phyloP scores from a whole-genome alignment of 2,888 invertebrate genomes.

The Phymatocera aterrima region DNA sequence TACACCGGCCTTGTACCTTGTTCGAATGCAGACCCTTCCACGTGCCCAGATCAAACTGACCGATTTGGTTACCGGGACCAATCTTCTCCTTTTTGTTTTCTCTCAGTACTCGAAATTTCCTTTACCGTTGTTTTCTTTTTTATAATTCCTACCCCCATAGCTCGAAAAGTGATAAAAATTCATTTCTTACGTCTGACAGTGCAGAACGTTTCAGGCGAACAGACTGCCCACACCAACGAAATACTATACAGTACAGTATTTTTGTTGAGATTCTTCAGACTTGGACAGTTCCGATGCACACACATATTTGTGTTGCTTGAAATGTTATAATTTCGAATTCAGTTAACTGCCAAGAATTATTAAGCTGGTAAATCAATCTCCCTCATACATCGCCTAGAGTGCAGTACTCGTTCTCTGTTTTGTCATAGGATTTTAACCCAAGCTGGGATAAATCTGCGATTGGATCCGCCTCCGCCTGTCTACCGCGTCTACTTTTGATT shows the following conservation, averaged over 20 bases:
- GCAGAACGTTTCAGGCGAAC: no score
- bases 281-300: no score
- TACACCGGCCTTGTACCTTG: conserved; percentile 20
- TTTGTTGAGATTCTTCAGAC: no score
- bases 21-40: conserved; percentile 1
- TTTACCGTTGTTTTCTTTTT: no score
- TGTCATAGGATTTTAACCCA: conserved; percentile 5
- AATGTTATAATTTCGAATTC: not conserved
- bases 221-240: no score
- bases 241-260: no score
- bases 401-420: conserved; percentile 8
- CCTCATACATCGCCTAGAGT: not conserved
- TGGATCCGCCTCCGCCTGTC: conserved; percentile 16
- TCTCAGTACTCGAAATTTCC: not conserved
- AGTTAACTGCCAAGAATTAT: not conserved
- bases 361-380: not conserved
- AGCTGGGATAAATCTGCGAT: conserved; percentile 10
- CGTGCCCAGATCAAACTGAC: not conserved
- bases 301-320: not conserved
- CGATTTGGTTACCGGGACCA: conserved; percentile 1
- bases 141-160: no score
- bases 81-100: not conserved
- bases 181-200: no score
- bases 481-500: not conserved
- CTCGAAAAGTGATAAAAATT: no score